A percentile compares a stretch with the other conserved stretches of the same genome.
phyloP scores from a whole-genome alignment of 2,888 invertebrate genomes.

The Bombylius major region DNA sequence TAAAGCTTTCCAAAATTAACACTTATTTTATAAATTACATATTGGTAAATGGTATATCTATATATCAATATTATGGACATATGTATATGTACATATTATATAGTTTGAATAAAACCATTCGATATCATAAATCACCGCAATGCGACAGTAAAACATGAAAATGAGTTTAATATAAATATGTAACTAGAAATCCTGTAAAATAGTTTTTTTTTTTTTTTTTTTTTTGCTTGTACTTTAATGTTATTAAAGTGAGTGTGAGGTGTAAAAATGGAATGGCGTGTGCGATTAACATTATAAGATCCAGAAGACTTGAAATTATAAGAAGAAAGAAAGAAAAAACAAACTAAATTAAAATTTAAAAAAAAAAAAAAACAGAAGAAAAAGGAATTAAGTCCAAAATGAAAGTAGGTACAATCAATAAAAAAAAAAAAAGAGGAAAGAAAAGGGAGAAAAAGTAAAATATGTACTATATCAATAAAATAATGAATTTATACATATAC shows the following conservation, averaged over 20 bases:
- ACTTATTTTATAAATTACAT: no score
- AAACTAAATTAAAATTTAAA: no score
- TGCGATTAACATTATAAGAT: not conserved
- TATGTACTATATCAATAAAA: no score
- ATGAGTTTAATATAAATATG: not conserved
- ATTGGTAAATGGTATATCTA: not conserved
- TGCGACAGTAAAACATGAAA: constrained; percentile 1
- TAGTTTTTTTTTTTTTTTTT: no score
- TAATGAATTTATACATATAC: no score
- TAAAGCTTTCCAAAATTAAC: no score
- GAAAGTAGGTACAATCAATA: no score
- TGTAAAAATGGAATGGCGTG: not conserved
- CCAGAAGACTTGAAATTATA: not conserved
- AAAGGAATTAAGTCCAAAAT: no score
- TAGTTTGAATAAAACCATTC: not conserved
- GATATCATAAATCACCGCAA: constrained; percentile 1
- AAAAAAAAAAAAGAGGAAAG: no score
- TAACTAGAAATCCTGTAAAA: not conserved
- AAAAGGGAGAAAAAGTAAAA: no score
- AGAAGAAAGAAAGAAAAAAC: not conserved
- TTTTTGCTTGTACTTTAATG: not conserved
- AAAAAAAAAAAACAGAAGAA: no score
- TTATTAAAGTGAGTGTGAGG: not conserved
- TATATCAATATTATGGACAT: not conserved
- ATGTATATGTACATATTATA: not conserved